These are phyloP conservation scores for Pseudococcus viburni DNA, from an alignment of 2,888 invertebrate genomes.

Conservation along the genomic window DNA sequence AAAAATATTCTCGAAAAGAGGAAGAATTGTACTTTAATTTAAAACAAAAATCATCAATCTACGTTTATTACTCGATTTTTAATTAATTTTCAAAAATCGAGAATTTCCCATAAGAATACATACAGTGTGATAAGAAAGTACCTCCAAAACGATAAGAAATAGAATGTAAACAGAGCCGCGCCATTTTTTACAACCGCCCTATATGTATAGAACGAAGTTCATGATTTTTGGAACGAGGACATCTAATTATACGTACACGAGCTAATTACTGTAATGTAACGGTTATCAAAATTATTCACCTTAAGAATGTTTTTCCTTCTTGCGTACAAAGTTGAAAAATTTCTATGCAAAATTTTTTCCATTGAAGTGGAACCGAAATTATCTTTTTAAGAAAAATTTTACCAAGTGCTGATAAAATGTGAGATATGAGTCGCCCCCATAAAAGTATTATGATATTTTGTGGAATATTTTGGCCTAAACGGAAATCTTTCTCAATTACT, in stretches of 20 bases:
- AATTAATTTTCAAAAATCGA: too few species aligned
- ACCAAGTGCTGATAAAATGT: not conserved
- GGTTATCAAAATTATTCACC: not conserved
- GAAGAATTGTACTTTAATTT: too few species aligned
- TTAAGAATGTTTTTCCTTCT: not conserved
- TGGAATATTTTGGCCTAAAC: not conserved
- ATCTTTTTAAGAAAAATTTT: not conserved
- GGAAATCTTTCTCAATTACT: not conserved
- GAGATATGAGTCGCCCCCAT: not conserved
- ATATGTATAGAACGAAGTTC: not conserved
- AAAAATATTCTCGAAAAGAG: too few species aligned
- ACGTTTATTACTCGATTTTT: too few species aligned
- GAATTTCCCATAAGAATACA: too few species aligned
- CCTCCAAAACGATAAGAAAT: too few species aligned
- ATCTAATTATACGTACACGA: not conserved
- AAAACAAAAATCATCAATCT: too few species aligned
- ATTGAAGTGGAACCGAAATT: not conserved
- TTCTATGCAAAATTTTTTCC: not conserved
- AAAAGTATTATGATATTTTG: not conserved
- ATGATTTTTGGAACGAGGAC: constrained; percentile 27
- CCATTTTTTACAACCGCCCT: too few species aligned
- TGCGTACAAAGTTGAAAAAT: not conserved
- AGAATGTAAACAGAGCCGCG: too few species aligned
- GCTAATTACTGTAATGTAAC: not conserved
- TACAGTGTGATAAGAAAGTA: too few species aligned